Evolutionary conservation across 1,140 invertebrate species (phyloP), one percentile per base, ranked within the genome.

Genomic region (Drosophila serrata): DNA sequence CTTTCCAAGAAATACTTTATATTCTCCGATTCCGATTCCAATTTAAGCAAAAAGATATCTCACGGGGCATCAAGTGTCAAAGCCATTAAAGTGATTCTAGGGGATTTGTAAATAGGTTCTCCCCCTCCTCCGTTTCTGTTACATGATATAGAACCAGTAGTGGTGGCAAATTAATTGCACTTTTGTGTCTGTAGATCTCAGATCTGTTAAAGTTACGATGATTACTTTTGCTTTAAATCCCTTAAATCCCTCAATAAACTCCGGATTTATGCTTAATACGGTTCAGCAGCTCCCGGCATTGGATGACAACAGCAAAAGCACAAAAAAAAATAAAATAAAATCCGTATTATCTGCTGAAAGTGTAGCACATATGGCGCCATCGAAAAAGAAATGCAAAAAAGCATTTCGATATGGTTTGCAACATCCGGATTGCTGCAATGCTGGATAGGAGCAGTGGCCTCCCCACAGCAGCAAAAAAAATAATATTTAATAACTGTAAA

Each of bases 401-500:
- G 62, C 46, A 17, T 67, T 33, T 42, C 65, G 49, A 69, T 69
- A 69, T 67, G 61, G 61, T 69, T 51, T 68, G 43, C 46, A 51
- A 31, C 59, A 63, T 31, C 60, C n/a, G 27, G 45, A 68, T 64
- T 64, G 58, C 45, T 64, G 65, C 65, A 69, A 22, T 67, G 45
- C 43, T 24, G 24, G 22, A 29, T n/a, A 13, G 8, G 19, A 46
- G 31, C 33, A 22, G 1, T 40, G 60, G 49, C 53, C 55, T 12
- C 27, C 12, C 33, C 5, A 15, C 19, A 12, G 55, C 45, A 46
- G 27, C 42, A 53, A 46, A 29, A 56, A 64, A 49, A 48, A 67
- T 42, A 42, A 81, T 73, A 81, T 78, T 90, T 81, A 88, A 85
- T 84, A 90, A 88, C 78, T 75, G 61, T 62, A 73, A 84, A 68